A percentile compares a stretch with the other conserved stretches of the same genome.
Evolutionary conservation across 2,888 invertebrate species (phyloP).

Genomic region (Ochropleura leucogaster): DNA sequence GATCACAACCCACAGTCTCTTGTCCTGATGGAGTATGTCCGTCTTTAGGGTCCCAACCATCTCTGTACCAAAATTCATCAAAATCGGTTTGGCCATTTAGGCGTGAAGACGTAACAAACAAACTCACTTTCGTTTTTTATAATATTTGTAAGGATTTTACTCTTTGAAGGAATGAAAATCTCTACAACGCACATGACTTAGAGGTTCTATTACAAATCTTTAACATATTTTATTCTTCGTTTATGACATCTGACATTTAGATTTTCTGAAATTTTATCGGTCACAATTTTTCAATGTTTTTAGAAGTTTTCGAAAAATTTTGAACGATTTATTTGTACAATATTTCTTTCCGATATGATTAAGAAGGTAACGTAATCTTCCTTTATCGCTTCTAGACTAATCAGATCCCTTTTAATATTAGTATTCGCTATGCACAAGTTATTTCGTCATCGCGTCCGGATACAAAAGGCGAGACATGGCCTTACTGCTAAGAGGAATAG

Average conservation of each 20-base stretch:
- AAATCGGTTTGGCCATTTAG: too few species aligned
- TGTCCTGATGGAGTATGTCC: neutral
- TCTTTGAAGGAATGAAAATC: neutral
- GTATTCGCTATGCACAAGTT: constrained; percentile 56
- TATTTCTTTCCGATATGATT: constrained; percentile 48
- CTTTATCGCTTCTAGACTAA: constrained; percentile 42
- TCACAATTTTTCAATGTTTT: constrained; percentile 9
- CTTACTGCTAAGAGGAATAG: constrained; percentile 60
- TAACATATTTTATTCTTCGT: neutral
- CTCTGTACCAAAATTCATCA: too few species aligned
- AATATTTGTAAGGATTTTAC: too few species aligned
- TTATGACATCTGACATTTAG: neutral
- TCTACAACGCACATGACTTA: neutral
- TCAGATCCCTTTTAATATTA: constrained; percentile 48
- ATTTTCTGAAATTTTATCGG: neutral
- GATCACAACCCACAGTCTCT: neutral
- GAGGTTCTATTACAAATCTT: neutral
- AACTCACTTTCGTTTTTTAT: too few species aligned
- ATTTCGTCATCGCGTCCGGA: constrained; percentile 63
- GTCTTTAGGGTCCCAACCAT: too few species aligned
- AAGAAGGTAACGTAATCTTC: constrained; percentile 63
- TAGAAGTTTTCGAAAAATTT: constrained; percentile 34
- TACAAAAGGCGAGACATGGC: constrained; percentile 58
- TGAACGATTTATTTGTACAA: constrained; percentile 39
- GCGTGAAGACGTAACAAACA: too few species aligned